Base-by-base conservation (phyloP, 2,113 vertebrate species). In the Oncorhynchus keta region DNA sequence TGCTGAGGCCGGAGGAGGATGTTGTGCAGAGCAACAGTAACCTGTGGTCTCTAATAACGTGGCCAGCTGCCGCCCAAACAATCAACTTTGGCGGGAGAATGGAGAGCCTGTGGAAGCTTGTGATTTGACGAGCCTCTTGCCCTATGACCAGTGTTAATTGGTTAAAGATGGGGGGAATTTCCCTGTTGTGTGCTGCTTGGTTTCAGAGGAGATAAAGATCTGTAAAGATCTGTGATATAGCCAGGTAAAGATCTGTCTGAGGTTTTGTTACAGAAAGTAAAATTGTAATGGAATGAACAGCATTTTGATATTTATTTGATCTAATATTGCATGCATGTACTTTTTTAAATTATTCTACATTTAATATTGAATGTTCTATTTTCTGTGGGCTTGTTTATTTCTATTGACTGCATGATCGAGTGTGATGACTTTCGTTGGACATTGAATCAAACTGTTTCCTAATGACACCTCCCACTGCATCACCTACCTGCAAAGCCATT, bases 21-120 rank as follows among this genome's bases (percentile, higher is more conserved):
- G 59, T 55, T 14, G 9, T 45, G 39, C 49, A 62, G 14, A 66
- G 32, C 71, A 49, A 61, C 22, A 20, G 74, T 68, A 77, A 74
- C 67, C 62, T 39, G 66, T 26, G 61, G 57, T 80, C 78, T 71
- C 65, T 70, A 67, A 77, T 74, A 75, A 78, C 66, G 26, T 22
- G 57, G n/a, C 3, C 59, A 39, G 49, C 66, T 68, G 76, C 76
- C 4, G 39, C 67, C 13, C 14, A 18, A 35, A 13, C 26, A 2
- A 68, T 48, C 68, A 70, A 4, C 49, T 65, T 48, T 32, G 39
- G 11, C 68, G 14, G 66, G 66, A 32, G 28, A 16, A 68, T 2
- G 2, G 1, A 4, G 30, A 22, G 76, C 71, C 80, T 30, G 64
- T 45, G 72, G 70, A 45, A 69, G 73, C 16, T 55, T n/a, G 28